Evolutionary conservation across 2,113 vertebrate genomes (phyloP).

Genomic region (Phasianus colchicus): DNA sequence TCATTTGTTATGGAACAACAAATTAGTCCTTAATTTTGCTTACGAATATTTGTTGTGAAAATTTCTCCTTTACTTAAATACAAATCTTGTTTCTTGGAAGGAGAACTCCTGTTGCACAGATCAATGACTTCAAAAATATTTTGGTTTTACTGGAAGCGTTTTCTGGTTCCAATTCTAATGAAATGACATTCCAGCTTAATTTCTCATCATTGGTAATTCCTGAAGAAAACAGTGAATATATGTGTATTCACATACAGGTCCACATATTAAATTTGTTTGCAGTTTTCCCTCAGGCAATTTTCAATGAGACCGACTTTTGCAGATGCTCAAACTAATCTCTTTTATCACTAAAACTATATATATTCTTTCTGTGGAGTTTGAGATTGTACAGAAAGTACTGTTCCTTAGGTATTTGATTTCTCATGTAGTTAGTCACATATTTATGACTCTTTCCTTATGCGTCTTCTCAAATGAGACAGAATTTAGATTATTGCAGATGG

Average conservation of each 20-base stretch:
- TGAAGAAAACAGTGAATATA: background rate
- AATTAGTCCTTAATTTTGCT: background rate
- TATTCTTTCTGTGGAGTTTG: background rate
- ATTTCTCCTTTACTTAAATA: background rate
- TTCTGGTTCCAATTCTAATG: background rate
- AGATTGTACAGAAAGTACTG: background rate
- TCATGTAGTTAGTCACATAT: slow-evolving; percentile 43
- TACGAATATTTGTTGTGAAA: background rate
- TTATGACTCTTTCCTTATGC: slow-evolving; percentile 14
- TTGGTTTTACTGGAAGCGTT: background rate
- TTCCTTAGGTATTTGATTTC: slow-evolving; percentile 21
- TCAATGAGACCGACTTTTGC: background rate
- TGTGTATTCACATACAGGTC: background rate
- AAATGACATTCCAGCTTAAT: background rate
- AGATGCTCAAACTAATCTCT: background rate
- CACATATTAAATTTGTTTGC: background rate
- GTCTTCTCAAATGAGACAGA: slow-evolving; percentile 31
- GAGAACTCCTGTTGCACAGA: background rate
- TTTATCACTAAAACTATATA: background rate
- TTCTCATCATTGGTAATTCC: background rate
- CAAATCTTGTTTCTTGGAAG: background rate
- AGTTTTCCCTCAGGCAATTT: background rate
- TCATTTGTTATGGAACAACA: background rate
- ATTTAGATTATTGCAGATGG: slow-evolving; percentile 54
- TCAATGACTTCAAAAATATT: background rate